These are phyloP conservation scores for Plecturocebus donacophilus DNA, from an alignment of 2,113 vertebrate genomes.

Conservation along the genomic window DNA sequence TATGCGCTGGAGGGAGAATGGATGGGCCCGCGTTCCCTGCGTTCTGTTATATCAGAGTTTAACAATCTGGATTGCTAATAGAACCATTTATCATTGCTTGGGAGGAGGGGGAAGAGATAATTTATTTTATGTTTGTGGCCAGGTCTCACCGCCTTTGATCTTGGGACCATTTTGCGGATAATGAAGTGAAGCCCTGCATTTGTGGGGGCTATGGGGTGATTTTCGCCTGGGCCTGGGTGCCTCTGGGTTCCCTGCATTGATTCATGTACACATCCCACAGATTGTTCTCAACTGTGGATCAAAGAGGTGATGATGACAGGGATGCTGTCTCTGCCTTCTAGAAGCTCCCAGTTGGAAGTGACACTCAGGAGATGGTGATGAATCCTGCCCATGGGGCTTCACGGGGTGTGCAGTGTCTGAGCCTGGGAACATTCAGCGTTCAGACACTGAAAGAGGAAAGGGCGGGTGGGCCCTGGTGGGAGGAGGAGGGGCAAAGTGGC, in stretches of 20 bases:
- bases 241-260: not conserved
- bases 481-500: not conserved
- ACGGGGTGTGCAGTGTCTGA: rapidly evolving
- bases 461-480: rapidly evolving
- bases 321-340: not conserved
- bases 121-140: conserved; percentile 84
- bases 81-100: conserved; percentile 96
- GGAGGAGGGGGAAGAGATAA: conserved; percentile 89
- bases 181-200: conserved; percentile 84
- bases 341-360: not conserved
- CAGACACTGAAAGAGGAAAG: not conserved
- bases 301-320: not conserved
- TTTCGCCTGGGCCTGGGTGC: not conserved
- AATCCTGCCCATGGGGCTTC: not conserved
- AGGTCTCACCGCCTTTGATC: conserved; percentile 91
- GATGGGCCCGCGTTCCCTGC: conserved; percentile 90
- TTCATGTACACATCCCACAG: not conserved
- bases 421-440: too few species aligned
- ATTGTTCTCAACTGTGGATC: not conserved
- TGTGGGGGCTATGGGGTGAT: conserved; percentile 69
- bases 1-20: conserved; percentile 89
- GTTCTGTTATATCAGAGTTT: conserved; percentile 95
- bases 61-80: conserved; percentile 99
- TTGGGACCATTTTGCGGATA: conserved; percentile 89
- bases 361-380: not conserved